Percentiles rank a stretch among this genome's conserved stretches.
Conservation (phyloP, 1,140 invertebrate genomes). For the Antheraea mylitta region DNA sequence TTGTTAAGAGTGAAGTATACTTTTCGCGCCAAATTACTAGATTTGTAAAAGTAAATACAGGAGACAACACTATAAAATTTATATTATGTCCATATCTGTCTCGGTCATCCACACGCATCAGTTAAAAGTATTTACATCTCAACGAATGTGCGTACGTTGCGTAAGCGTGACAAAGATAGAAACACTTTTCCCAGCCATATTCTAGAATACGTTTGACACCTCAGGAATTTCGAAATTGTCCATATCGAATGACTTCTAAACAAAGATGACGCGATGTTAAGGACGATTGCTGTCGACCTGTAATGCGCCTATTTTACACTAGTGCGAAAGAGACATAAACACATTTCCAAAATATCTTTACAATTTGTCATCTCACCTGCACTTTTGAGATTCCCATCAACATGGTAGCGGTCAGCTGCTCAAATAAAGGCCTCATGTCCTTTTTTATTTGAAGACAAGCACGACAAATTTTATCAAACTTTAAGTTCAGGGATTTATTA, state of each 20-base stretch:
- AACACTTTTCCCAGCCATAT: conserved; percentile 66
- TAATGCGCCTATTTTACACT: conserved; percentile 20
- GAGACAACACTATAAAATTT: conserved; percentile 11
- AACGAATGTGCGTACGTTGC: conserved; percentile 22
- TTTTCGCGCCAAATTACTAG: neutral
- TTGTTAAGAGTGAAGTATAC: too few species aligned
- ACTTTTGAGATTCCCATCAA: conserved; percentile 81
- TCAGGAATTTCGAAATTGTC: conserved; percentile 53
- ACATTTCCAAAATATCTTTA: conserved; percentile 58
- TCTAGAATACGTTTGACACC: conserved; percentile 49
- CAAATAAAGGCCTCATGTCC: conserved; percentile 81
- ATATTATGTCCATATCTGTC: conserved; percentile 17
- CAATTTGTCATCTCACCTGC: conserved; percentile 67
- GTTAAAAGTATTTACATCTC: conserved; percentile 10
- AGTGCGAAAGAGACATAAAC: conserved; percentile 62
- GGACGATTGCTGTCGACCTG: conserved; percentile 35
- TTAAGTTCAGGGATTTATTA: conserved; percentile 53
- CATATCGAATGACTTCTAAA: conserved; percentile 63
- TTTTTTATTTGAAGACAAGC: conserved; percentile 81
- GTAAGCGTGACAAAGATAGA: conserved; percentile 53
- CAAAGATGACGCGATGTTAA: conserved; percentile 69
- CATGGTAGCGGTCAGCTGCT: conserved; percentile 81
- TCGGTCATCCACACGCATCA: conserved; percentile 20
- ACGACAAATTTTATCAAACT: conserved; percentile 81
- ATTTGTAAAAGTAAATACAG: conserved; percentile 8